A percentile compares a stretch with the other conserved stretches of the same genome.
Conservation (phyloP, 2,888 invertebrate species). For the Entomobrya multifasciata region DNA sequence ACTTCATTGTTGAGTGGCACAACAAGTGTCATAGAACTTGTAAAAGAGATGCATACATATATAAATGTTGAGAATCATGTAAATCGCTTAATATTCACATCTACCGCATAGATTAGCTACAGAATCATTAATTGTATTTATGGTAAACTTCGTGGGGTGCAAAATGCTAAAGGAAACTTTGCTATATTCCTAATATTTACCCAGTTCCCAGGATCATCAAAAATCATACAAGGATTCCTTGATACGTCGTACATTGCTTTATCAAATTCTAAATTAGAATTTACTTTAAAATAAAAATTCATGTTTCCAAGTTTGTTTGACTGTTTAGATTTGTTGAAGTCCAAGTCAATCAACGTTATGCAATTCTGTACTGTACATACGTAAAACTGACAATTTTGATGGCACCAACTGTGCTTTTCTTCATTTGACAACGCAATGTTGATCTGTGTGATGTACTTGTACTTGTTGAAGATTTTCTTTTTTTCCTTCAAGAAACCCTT, state of each 20-base stretch:
- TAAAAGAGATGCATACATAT: neutral
- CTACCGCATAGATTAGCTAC: constrained; percentile 26
- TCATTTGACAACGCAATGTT: too few relatives aligned
- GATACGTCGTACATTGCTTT: neutral
- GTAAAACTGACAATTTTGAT: constrained; percentile 50
- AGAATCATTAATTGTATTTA: constrained; percentile 54
- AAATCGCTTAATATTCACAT: constrained; percentile 23
- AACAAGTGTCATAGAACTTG: constrained; percentile 41
- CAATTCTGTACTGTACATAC: neutral
- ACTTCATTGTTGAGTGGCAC: constrained; percentile 44
- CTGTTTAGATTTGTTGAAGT: constrained; percentile 1
- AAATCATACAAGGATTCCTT: neutral
- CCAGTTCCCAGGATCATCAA: neutral
- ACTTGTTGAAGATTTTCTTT: too few relatives aligned
- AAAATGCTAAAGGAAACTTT: constrained; percentile 31
- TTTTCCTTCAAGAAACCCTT: neutral
- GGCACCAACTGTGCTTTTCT: constrained; percentile 56
- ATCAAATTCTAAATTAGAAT: neutral
- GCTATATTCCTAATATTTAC: neutral
- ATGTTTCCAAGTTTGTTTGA: constrained; percentile 7
- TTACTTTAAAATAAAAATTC: neutral
- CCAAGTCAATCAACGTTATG: constrained; percentile 30
- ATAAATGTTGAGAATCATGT: constrained; percentile 21
- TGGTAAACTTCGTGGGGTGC: constrained; percentile 53
- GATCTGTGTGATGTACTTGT: too few relatives aligned